Percentiles rank a stretch among this genome's conserved stretches.
phyloP scores from a whole-genome alignment of 2,888 invertebrate genomes.

The Calameuta idolon region DNA sequence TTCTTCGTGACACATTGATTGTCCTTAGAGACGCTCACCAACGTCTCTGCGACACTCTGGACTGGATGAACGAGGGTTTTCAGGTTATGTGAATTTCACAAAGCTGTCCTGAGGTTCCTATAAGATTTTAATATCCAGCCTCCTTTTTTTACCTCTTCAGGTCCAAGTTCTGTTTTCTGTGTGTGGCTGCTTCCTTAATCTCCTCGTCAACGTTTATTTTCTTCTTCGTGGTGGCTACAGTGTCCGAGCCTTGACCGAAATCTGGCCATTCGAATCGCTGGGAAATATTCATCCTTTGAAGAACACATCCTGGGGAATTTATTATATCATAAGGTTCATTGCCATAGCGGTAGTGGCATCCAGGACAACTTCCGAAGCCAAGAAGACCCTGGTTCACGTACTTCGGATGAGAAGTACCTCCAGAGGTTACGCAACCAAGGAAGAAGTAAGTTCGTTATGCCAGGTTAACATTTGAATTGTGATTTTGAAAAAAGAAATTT shows the following conservation, averaged over 20 bases:
- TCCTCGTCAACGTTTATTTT: not conserved
- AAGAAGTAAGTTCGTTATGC: conserved; percentile 8
- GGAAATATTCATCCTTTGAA: conserved; percentile 8
- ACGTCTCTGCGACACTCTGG: conserved; percentile 14
- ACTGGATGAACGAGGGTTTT: conserved; percentile 13
- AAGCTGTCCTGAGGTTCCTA: not conserved
- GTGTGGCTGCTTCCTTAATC: not conserved
- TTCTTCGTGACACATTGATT: not conserved
- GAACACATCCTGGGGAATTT: conserved; percentile 13
- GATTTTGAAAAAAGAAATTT: not conserved
- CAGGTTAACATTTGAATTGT: not conserved
- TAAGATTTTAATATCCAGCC: not conserved
- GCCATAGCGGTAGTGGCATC: conserved; percentile 14
- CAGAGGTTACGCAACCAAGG: conserved; percentile 13
- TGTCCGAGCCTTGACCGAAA: not conserved
- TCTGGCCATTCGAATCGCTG: not conserved
- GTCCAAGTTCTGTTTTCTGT: not conserved
- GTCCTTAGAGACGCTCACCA: conserved; percentile 3
- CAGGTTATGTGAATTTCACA: conserved; percentile 1
- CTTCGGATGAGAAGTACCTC: conserved; percentile 1
- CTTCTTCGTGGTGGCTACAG: not conserved
- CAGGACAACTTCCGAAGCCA: conserved; percentile 6
- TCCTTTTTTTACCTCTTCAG: not conserved
- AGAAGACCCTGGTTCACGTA: conserved; percentile 12
- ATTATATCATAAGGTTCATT: conserved; percentile 12